Base-by-base conservation (phyloP, 2,797 vertebrate species). In the Coilia nasus region DNA sequence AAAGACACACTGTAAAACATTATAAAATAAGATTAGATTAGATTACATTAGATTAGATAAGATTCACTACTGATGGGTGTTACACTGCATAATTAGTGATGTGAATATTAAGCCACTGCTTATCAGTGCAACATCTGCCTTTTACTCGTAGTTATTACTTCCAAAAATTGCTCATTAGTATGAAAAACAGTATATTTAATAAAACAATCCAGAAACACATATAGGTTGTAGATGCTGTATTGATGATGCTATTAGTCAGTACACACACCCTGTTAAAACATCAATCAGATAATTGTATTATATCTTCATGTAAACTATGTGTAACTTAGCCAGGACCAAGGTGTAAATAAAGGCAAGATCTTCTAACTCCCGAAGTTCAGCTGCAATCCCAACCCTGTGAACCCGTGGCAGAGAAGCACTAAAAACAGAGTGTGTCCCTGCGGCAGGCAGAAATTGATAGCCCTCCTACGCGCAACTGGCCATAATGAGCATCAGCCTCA, bases 401-500 rank as follows among this genome's bases (percentile, higher is more conserved):
- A 75, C 71, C 62, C 54, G 31, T 62, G 67, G 50, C 31, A 86
- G 28, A 47, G 67, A 86, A 28, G 25, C 21, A 64, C 57, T 71
- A 83, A 64, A 81, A 84, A 82, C 85, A 81, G 44, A 41, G 21
- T 19, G 1, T 14, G 50, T 59, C 71, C 81, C 81, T 82, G 83
- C 82, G 6, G 25, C 71, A 44, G 46, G 15, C 19, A 7, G 12
- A 81, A 75, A 81, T 44, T 71, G 50, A 85, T 84, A 25, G 62
- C 57, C 82, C 28, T 44, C 47, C 60, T 54, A 50, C 15, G 6
- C 71, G 81, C 81, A 84, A 83, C 59, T 46, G 10, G 28, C 44
- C 11, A 3, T 86, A 88, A 90, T 85, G 85, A 87, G 80, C 75
- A 47, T 21, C 21, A 31, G 71, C 31, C 78, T 87, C 47, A 86